A percentile compares a stretch with the other conserved stretches of the same genome.
phyloP scores from a whole-genome alignment of 1,140 invertebrate genomes.

The Steinernema feltiae region DNA sequence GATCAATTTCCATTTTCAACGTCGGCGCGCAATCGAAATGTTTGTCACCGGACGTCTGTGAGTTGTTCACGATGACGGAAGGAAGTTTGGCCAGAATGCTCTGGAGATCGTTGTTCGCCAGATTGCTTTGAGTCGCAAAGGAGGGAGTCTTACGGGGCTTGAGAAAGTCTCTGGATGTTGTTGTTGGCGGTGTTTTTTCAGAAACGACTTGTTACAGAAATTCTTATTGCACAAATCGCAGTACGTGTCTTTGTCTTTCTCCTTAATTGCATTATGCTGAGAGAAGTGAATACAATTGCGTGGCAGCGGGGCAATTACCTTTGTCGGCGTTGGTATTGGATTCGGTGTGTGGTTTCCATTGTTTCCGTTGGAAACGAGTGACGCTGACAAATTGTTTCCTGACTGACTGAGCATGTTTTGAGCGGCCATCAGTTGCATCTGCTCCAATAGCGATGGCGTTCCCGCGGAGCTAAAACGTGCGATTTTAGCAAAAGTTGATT shows the following conservation, averaged over 20 bases:
- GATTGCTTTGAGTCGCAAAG: not conserved
- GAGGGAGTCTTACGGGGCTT: not conserved
- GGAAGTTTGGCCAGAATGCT: not conserved
- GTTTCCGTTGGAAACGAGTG: not conserved
- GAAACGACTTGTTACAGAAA: slow-evolving; percentile 91
- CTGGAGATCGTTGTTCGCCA: not conserved
- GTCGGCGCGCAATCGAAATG: not conserved
- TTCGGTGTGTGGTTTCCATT: not conserved
- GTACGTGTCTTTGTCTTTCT: slow-evolving; percentile 19
- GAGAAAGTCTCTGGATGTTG: slow-evolving; percentile 24
- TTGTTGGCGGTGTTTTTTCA: slow-evolving; percentile 66
- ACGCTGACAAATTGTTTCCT: no score
- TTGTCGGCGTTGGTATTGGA: not conserved
- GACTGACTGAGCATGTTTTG: slow-evolving; percentile 6
- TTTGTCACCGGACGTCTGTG: not conserved
- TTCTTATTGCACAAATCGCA: slow-evolving; percentile 97
- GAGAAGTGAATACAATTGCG: not conserved
- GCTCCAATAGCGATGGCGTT: not conserved
- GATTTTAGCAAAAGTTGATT: not conserved
- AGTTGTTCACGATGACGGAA: not conserved
- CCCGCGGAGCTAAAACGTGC: not conserved
- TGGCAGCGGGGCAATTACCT: not conserved
- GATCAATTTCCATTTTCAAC: not conserved
- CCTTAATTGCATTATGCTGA: not conserved
- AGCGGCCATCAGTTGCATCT: not conserved